Evolutionary conservation across 2,888 invertebrate genomes (phyloP).

Genomic region (Brachyptera putata): DNA sequence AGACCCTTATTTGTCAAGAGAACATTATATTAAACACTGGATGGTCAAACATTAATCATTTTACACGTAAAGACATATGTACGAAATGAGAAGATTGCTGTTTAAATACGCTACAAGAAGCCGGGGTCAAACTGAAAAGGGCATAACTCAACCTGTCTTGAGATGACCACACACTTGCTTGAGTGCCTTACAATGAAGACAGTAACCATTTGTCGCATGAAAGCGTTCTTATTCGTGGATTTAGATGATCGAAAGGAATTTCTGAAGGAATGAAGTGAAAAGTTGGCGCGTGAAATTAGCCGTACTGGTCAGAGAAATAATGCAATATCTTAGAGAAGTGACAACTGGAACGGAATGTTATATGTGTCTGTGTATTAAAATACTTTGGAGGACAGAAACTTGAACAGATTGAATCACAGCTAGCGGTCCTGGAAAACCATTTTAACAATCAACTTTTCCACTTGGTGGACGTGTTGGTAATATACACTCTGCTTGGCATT

Average conservation of each 20-base stretch:
- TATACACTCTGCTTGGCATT: background rate
- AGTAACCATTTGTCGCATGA: constrained; percentile 23
- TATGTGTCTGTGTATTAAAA: constrained; percentile 16
- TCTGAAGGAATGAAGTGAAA: background rate
- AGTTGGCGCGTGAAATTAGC: constrained; percentile 16
- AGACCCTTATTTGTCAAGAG: constrained; percentile 27
- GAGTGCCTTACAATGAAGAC: background rate
- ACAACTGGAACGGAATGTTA: constrained; percentile 20
- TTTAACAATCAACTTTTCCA: too few species aligned
- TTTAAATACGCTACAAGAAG: constrained; percentile 2
- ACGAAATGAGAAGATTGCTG: constrained; percentile 1
- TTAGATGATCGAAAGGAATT: constrained; percentile 9
- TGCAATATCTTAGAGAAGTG: constrained; percentile 10
- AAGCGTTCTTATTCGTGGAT: constrained; percentile 21
- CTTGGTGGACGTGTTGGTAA: too few species aligned
- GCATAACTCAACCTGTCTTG: constrained; percentile 17
- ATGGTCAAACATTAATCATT: constrained; percentile 25
- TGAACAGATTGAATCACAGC: constrained; percentile 13
- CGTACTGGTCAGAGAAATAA: constrained; percentile 1
- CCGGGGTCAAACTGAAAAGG: background rate
- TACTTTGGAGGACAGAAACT: constrained; percentile 9
- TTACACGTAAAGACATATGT: background rate
- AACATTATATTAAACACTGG: constrained; percentile 29
- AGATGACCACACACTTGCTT: background rate
- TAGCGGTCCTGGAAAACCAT: constrained; percentile 4